Percentiles rank a stretch among this genome's conserved stretches.
Evolutionary conservation across 2,113 vertebrate genomes (phyloP).

Genomic region (Festucalex cinctus): DNA sequence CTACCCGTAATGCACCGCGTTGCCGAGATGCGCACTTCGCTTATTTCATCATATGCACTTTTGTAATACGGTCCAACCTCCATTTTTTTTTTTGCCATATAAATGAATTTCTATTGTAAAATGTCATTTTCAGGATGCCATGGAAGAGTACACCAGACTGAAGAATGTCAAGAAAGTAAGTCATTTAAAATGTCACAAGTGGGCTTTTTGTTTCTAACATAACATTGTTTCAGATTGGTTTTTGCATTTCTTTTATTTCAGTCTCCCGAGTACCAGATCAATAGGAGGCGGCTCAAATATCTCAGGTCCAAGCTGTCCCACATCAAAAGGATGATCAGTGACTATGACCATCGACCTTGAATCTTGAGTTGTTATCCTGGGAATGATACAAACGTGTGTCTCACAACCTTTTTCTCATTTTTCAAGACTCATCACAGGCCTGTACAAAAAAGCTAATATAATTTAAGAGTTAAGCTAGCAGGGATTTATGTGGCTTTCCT

Average conservation of each 20-base stretch:
- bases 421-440: constrained; percentile 2
- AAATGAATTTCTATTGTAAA: not conserved
- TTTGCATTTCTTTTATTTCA: constrained; percentile 38
- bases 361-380: not conserved
- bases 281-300: constrained; percentile 77
- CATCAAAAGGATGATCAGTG: constrained; percentile 82
- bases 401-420: not conserved
- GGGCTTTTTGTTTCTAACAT: not conserved
- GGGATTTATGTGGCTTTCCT: not conserved
- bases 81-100: not conserved
- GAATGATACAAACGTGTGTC: not conserved
- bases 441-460: not conserved
- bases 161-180: constrained; percentile 76
- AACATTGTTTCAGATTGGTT: not conserved
- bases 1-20: too few species aligned
- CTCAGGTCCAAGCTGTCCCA: constrained; percentile 81
- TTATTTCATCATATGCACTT: not conserved
- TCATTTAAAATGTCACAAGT: not conserved
- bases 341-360: constrained; percentile 78
- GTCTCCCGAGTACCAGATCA: constrained; percentile 81
- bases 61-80: not conserved
- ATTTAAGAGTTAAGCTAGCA: not conserved
- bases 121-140: constrained; percentile 61
- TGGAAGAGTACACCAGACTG: constrained; percentile 72
- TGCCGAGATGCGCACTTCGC: too few species aligned